Percentiles rank a stretch among this genome's conserved stretches.
Conservation (phyloP, 2,888 invertebrate species). For the Gari tellinella region DNA sequence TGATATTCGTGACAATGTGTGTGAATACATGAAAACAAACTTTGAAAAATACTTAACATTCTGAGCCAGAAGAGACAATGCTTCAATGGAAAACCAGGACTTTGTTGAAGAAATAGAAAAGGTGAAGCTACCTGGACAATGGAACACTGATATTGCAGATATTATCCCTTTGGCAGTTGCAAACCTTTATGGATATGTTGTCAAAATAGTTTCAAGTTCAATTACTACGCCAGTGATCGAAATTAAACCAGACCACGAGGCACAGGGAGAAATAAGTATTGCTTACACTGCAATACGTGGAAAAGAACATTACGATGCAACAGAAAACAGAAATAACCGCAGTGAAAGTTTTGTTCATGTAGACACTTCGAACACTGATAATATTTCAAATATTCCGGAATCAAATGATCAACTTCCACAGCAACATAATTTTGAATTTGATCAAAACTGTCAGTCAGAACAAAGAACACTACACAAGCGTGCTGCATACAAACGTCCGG, state of each 20-base stretch:
- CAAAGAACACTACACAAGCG: slow-evolving; percentile 25
- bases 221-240: slow-evolving; percentile 31
- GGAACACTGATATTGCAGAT: slow-evolving; percentile 29
- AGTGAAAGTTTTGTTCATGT: background rate
- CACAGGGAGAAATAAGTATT: slow-evolving; percentile 13
- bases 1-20: no score
- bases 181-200: slow-evolving; percentile 9
- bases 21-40: no score
- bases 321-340: background rate
- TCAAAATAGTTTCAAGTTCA: slow-evolving; percentile 32
- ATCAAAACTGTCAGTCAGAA: background rate
- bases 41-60: no score
- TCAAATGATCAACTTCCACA: background rate
- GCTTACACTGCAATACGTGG: slow-evolving; percentile 22
- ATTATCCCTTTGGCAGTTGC: slow-evolving; percentile 22
- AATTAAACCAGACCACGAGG: slow-evolving; percentile 22
- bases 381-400: background rate
- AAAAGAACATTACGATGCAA: slow-evolving; percentile 35
- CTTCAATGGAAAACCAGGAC: background rate
- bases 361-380: background rate
- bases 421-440: background rate
- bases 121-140: slow-evolving; percentile 16
- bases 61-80: no score
- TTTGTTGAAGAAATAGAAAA: slow-evolving; percentile 1
- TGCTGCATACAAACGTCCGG: slow-evolving; percentile 29